phyloP scores from a whole-genome alignment of 92 coral and sea anemone species.

The Parazoanthus atlanticus region DNA sequence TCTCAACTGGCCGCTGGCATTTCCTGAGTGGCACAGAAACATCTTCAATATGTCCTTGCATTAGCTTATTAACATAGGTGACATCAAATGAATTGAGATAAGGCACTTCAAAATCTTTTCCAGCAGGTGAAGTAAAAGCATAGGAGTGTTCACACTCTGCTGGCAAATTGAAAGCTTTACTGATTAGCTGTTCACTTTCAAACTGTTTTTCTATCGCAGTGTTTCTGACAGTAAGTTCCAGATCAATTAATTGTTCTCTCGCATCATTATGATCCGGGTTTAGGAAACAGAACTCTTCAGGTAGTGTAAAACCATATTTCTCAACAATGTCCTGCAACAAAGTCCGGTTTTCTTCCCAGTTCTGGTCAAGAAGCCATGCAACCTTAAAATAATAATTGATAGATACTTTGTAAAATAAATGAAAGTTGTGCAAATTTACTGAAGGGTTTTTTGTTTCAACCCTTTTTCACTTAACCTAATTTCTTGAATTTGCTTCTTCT shows the following conservation, averaged over 20 bases:
- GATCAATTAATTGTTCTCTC: constrained; percentile 13
- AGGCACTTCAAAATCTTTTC: background rate
- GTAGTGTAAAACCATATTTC: constrained; percentile 5
- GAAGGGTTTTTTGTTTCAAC: background rate
- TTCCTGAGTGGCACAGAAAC: constrained; percentile 11
- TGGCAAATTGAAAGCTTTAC: constrained; percentile 23
- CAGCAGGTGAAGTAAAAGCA: constrained; percentile 5
- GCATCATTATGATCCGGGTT: background rate
- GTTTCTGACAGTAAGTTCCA: constrained; percentile 3
- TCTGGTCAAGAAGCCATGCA: constrained; percentile 31
- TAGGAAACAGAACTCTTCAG: constrained; percentile 6
- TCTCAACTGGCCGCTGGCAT: constrained; percentile 31
- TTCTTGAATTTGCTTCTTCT: background rate
- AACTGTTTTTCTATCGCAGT: constrained; percentile 11
- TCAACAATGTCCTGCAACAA: background rate
- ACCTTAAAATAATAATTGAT: constrained; percentile 7
- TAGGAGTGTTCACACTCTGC: constrained; percentile 23
- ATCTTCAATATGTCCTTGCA: constrained; percentile 22
- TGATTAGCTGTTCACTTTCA: background rate
- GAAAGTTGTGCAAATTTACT: background rate
- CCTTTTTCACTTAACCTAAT: background rate
- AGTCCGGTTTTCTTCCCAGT: constrained; percentile 21
- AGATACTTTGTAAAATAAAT: background rate
- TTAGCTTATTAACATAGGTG: constrained; percentile 7
- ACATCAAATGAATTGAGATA: background rate